phyloP scores from a whole-genome alignment of 2,797 vertebrate species.

The Lophotriccus pileatus region DNA sequence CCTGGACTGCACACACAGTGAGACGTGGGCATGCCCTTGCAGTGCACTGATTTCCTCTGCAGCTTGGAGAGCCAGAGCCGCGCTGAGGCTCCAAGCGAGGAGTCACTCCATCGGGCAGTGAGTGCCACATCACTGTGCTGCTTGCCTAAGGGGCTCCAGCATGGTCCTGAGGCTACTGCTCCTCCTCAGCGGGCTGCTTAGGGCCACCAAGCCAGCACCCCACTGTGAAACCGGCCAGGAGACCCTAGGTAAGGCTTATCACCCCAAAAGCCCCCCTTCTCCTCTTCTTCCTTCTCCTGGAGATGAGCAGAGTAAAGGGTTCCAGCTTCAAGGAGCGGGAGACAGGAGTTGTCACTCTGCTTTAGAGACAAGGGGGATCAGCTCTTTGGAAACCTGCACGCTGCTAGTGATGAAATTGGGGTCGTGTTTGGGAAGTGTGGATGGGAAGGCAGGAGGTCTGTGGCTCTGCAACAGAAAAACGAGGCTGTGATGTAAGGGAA shows the following conservation, averaged over 20 bases:
- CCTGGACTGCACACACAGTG: conserved; percentile 27
- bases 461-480: not conserved
- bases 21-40: conserved; percentile 62
- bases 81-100: not conserved
- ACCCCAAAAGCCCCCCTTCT: not conserved
- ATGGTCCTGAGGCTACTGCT: conserved; percentile 71
- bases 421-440: not conserved
- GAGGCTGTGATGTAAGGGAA: not conserved
- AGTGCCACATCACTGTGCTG: conserved; percentile 75
- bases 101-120: not conserved
- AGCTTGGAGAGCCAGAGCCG: not conserved
- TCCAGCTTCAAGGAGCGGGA: not conserved
- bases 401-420: not conserved
- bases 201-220: conserved; percentile 63
- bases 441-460: not conserved
- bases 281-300: not conserved
- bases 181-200: conserved; percentile 46
- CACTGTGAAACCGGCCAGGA: conserved; percentile 76
- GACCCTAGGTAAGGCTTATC: conserved; percentile 80
- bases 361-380: not conserved
- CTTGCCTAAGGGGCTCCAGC: not conserved
- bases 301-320: not conserved
- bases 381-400: not conserved
- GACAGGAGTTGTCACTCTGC: not conserved
- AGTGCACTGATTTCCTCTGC: conserved; percentile 13